phyloP scores from a whole-genome alignment of 2,888 invertebrate species.

The Noctua janthina region DNA sequence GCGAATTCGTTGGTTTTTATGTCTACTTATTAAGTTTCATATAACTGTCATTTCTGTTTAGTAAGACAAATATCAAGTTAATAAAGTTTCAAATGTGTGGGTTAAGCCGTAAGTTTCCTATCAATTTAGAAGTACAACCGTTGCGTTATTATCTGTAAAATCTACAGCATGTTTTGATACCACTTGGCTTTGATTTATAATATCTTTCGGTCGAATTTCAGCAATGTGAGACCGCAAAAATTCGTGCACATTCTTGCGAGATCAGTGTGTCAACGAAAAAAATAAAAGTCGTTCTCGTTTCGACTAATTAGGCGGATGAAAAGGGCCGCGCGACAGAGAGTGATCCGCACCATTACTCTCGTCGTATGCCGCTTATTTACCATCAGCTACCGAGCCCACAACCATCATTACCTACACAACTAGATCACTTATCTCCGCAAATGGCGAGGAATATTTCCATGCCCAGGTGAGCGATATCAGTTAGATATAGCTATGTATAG shows the following conservation, averaged over 20 bases:
- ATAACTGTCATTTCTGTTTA: conserved; percentile 46
- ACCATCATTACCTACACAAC: conserved; percentile 61
- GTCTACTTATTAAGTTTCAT: conserved; percentile 45
- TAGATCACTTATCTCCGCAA: conserved; percentile 39
- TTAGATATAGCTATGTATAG: conserved; percentile 39
- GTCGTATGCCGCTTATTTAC: conserved; percentile 58
- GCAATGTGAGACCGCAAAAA: conserved; percentile 23
- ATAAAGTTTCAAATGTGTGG: conserved; percentile 40
- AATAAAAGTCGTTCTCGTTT: conserved; percentile 67
- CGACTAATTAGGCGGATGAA: conserved; percentile 80
- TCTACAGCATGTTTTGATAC: conserved; percentile 32
- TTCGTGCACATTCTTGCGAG: conserved; percentile 32
- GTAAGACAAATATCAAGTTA: conserved; percentile 45
- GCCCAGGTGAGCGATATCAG: conserved; percentile 27
- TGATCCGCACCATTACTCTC: conserved; percentile 75
- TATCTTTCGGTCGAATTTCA: conserved; percentile 13
- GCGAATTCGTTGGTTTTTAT: conserved; percentile 55
- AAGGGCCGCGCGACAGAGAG: conserved; percentile 75
- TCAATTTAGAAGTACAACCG: conserved; percentile 17
- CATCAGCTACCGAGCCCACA: conserved; percentile 50
- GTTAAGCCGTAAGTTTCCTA: too few relatives aligned
- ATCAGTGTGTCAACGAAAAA: conserved; percentile 62
- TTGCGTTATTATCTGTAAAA: conserved; percentile 29
- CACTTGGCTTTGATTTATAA: conserved; percentile 31
- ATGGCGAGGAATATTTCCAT: conserved; percentile 40